Evolutionary conservation across 2,113 vertebrate genomes (phyloP).

Genomic region (Prionailurus bengalensis): DNA sequence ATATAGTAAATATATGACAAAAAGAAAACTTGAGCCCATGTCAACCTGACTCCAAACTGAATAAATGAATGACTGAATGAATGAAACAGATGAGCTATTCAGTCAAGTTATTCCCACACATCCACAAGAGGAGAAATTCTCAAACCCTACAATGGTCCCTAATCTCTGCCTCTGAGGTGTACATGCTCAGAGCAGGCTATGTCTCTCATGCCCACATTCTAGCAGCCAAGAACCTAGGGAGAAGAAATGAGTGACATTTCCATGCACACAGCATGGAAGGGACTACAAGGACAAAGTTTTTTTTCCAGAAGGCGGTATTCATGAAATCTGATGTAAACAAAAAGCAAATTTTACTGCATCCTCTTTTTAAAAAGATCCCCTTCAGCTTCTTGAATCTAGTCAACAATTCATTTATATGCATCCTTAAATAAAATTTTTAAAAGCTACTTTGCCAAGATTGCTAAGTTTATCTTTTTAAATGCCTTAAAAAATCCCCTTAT

Average conservation of each 20-base stretch:
- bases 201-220: background rate
- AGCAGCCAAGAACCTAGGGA: background rate
- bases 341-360: background rate
- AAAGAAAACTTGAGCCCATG: background rate
- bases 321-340: background rate
- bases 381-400: background rate
- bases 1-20: background rate
- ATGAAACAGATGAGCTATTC: background rate
- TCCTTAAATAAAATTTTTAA: background rate
- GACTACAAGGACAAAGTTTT: background rate
- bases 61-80: background rate
- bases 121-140: background rate
- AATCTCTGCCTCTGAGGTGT: background rate
- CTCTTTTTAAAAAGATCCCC: background rate
- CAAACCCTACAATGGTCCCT: too few relatives aligned
- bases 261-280: background rate
- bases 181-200: background rate
- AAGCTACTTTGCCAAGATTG: background rate
- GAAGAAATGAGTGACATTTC: background rate
- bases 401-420: background rate
- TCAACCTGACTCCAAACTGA: background rate
- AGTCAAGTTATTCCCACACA: background rate
- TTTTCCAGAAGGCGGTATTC: background rate
- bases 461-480: background rate
- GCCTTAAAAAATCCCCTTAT: background rate